A percentile compares a stretch with the other conserved stretches of the same genome.
phyloP scores from a whole-genome alignment of 2,113 vertebrate genomes.

The Melanerpes formicivorus region DNA sequence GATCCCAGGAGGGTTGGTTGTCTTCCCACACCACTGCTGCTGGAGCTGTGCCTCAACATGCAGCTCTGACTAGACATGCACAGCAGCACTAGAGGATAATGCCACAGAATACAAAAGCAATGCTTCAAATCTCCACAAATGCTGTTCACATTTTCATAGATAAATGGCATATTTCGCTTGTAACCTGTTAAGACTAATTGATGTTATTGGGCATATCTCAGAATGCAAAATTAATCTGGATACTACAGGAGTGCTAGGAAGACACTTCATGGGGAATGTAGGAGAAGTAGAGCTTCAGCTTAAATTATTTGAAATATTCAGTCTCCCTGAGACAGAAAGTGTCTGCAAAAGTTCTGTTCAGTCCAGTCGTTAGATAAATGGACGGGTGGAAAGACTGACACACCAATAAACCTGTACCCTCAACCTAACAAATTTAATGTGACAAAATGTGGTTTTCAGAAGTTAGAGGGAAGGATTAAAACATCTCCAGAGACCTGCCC shows the following conservation, averaged over 20 bases:
- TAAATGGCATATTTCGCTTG: background rate
- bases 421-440: background rate
- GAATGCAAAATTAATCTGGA: background rate
- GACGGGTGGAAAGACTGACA: background rate
- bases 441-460: background rate
- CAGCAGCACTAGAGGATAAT: background rate
- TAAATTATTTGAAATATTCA: background rate
- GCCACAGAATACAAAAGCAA: background rate
- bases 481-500: background rate
- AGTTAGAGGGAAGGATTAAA: background rate
- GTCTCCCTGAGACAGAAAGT: background rate
- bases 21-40: background rate
- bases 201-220: background rate
- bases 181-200: background rate
- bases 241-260: background rate
- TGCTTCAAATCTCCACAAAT: background rate
- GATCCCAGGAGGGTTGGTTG: background rate
- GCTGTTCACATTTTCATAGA: background rate
- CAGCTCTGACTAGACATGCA: background rate
- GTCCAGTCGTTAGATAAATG: background rate
- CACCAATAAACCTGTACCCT: background rate
- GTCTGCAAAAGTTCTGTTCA: background rate
- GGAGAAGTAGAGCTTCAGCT: background rate
- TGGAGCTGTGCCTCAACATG: background rate
- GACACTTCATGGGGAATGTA: background rate